These are phyloP conservation scores for Rattus rattus DNA, from an alignment of 2,113 vertebrate genomes.

Conservation along the genomic window DNA sequence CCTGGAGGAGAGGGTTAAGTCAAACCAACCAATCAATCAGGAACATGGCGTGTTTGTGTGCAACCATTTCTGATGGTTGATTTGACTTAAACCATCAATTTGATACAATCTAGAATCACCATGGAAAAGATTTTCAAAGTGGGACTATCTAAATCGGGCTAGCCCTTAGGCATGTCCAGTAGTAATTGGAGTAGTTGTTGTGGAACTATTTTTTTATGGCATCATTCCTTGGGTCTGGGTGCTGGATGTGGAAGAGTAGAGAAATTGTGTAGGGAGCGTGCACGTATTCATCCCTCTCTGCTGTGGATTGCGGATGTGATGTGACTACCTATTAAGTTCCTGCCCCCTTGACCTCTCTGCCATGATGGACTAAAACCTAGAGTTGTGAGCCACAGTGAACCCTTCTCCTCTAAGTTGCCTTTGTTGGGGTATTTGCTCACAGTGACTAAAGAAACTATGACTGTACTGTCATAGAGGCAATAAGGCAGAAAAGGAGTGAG, in stretches of 20 bases:
- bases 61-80: background rate
- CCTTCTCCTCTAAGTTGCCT: background rate
- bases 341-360: background rate
- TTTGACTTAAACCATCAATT: background rate
- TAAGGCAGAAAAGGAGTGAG: accelerated
- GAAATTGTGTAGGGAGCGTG: no score
- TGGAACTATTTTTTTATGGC: background rate
- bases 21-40: background rate
- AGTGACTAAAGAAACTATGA: background rate
- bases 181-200: background rate
- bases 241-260: background rate
- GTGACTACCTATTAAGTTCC: background rate
- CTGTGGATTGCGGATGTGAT: background rate
- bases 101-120: background rate
- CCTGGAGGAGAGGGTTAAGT: background rate
- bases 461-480: accelerated
- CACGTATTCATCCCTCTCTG: background rate
- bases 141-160: background rate
- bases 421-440: background rate
- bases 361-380: background rate
- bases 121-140: background rate
- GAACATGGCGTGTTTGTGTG: accelerated
- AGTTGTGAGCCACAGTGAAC: background rate
- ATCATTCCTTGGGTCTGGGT: background rate
- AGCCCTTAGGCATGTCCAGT: background rate